These are phyloP conservation scores for Poeciliopsis occidentalis DNA, from an alignment of 2,113 vertebrate species.

Conservation along the genomic window DNA sequence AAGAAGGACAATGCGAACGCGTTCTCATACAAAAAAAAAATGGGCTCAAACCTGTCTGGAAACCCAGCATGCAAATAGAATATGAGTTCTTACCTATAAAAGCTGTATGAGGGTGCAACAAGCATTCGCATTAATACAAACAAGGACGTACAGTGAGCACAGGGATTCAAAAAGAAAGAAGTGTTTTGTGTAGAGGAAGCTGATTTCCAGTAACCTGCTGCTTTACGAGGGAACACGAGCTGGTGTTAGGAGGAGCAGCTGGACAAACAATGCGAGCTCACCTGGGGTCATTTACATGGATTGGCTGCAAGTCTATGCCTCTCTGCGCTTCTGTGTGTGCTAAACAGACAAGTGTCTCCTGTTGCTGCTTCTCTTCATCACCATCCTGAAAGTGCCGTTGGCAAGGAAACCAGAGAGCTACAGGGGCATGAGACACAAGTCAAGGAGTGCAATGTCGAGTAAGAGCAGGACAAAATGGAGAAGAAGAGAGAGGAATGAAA, in stretches of 20 bases:
- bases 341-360: constrained; percentile 50
- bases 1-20: constrained; percentile 24
- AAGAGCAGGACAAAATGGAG: constrained; percentile 54
- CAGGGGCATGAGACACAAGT: constrained; percentile 45
- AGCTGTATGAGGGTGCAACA: constrained; percentile 24
- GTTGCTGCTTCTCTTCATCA: constrained; percentile 64
- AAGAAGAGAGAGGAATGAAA: constrained; percentile 51
- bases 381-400: constrained; percentile 66
- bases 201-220: constrained; percentile 65
- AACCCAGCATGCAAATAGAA: constrained; percentile 34
- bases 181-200: constrained; percentile 64
- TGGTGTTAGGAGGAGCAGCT: constrained; percentile 69
- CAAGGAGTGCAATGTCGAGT: constrained; percentile 53
- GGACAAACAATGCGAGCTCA: constrained; percentile 73
- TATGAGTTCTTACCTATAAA: constrained; percentile 23
- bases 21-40: constrained; percentile 1
- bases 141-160: background rate
- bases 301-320: constrained; percentile 23
- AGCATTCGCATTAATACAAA: constrained; percentile 22
- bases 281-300: constrained; percentile 74
- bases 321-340: constrained; percentile 20
- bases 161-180: constrained; percentile 32
- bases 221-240: constrained; percentile 65
- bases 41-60: constrained; percentile 20
- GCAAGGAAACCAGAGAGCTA: constrained; percentile 67